Percentiles rank a stretch among this genome's conserved stretches.
phyloP scores from a whole-genome alignment of 2,888 invertebrate species.

The Cantharis nigra region DNA sequence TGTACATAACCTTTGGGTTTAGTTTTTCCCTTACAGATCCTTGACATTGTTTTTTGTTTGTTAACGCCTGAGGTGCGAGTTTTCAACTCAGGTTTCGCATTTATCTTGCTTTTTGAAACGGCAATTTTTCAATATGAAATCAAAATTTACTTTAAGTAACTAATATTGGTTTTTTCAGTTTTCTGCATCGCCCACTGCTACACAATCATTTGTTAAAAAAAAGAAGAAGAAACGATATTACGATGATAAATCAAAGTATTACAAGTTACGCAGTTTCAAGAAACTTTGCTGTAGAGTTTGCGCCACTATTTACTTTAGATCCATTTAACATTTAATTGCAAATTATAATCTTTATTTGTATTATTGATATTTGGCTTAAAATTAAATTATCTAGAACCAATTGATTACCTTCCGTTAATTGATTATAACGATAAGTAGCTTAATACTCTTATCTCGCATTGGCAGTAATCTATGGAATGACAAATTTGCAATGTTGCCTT shows the following conservation, averaged over 20 bases:
- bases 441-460: background rate
- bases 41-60: too few species aligned
- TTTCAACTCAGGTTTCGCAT: too few species aligned
- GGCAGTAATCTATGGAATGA: background rate
- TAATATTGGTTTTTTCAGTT: too few species aligned
- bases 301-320: slow-evolving; percentile 12
- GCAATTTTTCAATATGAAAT: too few species aligned
- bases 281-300: slow-evolving; percentile 66
- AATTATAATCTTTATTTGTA: background rate
- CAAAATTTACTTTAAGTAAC: too few species aligned
- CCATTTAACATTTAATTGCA: slow-evolving; percentile 18
- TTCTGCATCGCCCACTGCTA: too few species aligned
- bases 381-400: background rate
- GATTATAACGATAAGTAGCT: background rate
- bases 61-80: too few species aligned
- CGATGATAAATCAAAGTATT: slow-evolving; percentile 54
- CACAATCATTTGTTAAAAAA: slow-evolving; percentile 44
- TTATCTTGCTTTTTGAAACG: too few species aligned
- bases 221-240: slow-evolving; percentile 40
- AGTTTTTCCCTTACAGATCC: too few species aligned
- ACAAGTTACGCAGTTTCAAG: slow-evolving; percentile 56
- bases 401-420: background rate
- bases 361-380: background rate
- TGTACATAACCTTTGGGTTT: too few species aligned
- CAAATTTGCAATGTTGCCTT: background rate